Base-by-base conservation (phyloP, 1,140 invertebrate species). In the Nymphalis io region DNA sequence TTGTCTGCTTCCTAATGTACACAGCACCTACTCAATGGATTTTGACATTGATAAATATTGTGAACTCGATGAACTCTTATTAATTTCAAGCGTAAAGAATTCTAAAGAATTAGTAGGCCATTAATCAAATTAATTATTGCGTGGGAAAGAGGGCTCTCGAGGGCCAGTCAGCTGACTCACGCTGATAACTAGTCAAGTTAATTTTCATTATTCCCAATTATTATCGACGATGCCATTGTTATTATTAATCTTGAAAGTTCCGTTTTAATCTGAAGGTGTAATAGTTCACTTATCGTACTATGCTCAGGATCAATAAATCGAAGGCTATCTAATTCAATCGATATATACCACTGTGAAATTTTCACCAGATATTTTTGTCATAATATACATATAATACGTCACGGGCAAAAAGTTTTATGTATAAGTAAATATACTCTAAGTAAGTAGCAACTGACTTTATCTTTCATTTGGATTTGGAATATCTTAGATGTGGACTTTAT, bases 71-170 rank as follows among this genome's bases (percentile, higher is more conserved):
- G n/a, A 27, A 55, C 21, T 55, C 51, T 23, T 55, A 55, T 6
- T 55, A 55, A 55, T 55, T 55, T 23, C 40, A 23, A 10, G 21
- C 13, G 23, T 20, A 27, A 11, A 44, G n/a, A 11, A 15, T 44
- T 21, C 51, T 12, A 55, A 51, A 21, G n/a, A 55, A 27, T 4
- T 27, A 11, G 15, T 4, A 13, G 51, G 16, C 51, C 2, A 55
- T 55, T 33, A 23, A 55, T 55, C 51, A 55, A 27, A 55, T 55
- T 33, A 55, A 55, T 55, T 55, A n/a, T 21, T 6, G 21, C 51
- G 51, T 23, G 51, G 51, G 23, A 55, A 23, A 21, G 16, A 20
- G 16, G 5, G 12, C 23, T 5, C 2, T 27, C n/a, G n/a, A 21
- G 51, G 51, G 21, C 3, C 18, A 10, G 1, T 55, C 23, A 23